Evolutionary conservation across 35 echinoderm and acorn worm species (phyloP).

Genomic region (Ophiothrix spiculata): DNA sequence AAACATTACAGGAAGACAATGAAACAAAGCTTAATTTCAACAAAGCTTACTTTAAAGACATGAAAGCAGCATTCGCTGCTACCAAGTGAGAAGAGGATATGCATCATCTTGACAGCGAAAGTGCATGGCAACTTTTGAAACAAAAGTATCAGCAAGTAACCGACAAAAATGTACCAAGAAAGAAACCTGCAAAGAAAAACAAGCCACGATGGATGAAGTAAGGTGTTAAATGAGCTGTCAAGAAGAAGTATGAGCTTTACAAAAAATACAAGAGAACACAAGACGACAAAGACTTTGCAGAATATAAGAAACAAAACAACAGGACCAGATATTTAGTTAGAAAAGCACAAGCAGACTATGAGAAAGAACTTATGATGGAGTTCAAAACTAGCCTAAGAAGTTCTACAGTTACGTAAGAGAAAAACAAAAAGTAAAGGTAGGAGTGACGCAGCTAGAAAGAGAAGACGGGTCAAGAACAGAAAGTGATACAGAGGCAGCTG

Average conservation of each 20-base stretch:
- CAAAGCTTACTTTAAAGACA: neutral
- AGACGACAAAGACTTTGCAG: neutral
- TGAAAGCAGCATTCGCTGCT: neutral
- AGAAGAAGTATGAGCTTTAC: slow-evolving; percentile 17
- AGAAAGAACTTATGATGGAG: neutral
- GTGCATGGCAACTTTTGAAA: slow-evolving; percentile 14
- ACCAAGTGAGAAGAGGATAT: slow-evolving; percentile 2
- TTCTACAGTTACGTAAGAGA: slow-evolving; percentile 27
- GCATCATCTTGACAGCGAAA: neutral
- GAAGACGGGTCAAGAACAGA: neutral
- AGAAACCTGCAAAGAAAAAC: neutral
- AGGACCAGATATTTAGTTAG: neutral
- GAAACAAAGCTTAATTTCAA: neutral
- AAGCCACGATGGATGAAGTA: slow-evolving; percentile 11
- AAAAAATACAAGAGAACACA: slow-evolving; percentile 13
- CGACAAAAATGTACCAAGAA: neutral
- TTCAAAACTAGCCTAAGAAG: slow-evolving; percentile 9
- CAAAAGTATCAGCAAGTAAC: neutral
- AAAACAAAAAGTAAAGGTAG: slow-evolving; percentile 19
- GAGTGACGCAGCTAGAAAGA: neutral
- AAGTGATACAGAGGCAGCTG: slow-evolving; percentile 1
- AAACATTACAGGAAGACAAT: neutral
- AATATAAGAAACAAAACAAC: slow-evolving; percentile 16
- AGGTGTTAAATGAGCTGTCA: neutral
- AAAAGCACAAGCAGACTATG: slow-evolving; percentile 19